phyloP scores from a whole-genome alignment of 2,113 vertebrate species.

The Podiceps cristatus region DNA sequence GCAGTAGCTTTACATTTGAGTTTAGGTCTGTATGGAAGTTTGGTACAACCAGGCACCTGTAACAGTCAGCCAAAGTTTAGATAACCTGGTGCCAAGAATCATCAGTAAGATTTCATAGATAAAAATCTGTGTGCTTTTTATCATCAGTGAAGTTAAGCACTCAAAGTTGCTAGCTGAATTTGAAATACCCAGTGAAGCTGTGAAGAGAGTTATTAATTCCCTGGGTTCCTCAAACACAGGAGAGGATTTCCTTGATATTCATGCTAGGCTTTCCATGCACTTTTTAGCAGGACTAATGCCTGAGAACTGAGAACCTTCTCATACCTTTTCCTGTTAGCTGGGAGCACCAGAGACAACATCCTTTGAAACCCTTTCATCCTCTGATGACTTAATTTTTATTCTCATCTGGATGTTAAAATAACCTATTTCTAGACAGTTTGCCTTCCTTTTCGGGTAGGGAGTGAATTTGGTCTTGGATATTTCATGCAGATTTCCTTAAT shows the following conservation, averaged over 20 bases:
- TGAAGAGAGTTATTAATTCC: background rate
- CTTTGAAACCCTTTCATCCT: background rate
- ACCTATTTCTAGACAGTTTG: background rate
- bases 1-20: background rate
- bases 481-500: background rate
- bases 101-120: background rate
- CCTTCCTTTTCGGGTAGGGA: background rate
- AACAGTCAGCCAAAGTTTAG: background rate
- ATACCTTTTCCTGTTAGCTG: background rate
- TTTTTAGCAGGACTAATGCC: background rate
- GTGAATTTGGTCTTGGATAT: background rate
- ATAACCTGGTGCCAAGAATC: background rate
- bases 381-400: background rate
- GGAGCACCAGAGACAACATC: background rate
- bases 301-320: background rate
- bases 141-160: background rate
- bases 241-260: background rate
- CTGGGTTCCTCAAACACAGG: background rate
- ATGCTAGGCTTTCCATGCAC: background rate
- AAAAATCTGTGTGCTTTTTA: background rate
- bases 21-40: background rate
- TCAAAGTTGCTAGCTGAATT: background rate
- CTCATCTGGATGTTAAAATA: background rate
- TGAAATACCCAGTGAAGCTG: background rate
- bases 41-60: background rate